These are phyloP conservation scores for Sebastolobus alascanus DNA, from an alignment of 2,797 vertebrate genomes.

Conservation along the genomic window DNA sequence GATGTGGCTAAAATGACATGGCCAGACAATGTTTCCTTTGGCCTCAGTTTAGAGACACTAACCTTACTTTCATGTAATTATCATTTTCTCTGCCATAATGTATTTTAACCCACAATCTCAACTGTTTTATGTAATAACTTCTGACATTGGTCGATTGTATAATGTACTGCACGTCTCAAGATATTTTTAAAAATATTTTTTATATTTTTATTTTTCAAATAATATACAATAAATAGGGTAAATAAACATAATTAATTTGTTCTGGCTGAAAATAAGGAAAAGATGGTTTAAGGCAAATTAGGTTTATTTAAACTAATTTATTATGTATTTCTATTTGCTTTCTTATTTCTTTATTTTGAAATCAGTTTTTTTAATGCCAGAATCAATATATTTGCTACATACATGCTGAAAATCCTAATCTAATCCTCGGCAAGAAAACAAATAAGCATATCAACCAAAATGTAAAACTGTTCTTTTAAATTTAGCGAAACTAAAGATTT, in stretches of 20 bases:
- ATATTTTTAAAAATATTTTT: neutral
- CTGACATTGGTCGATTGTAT: neutral
- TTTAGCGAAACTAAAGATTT: neutral
- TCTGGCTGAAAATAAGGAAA: neutral
- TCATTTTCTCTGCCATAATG: too few relatives aligned
- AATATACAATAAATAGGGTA: too few relatives aligned
- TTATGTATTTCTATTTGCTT: too few relatives aligned
- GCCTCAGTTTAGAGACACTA: neutral
- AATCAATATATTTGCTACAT: too few relatives aligned
- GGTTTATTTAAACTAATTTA: too few relatives aligned
- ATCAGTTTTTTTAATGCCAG: too few relatives aligned
- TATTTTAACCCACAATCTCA: neutral
- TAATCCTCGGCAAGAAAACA: neutral
- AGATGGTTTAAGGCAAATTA: neutral
- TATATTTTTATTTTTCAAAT: too few relatives aligned
- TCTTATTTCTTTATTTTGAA: too few relatives aligned
- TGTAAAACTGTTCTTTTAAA: neutral
- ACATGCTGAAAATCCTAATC: neutral
- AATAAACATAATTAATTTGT: too few relatives aligned
- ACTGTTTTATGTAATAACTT: neutral
- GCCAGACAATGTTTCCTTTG: fast-evolving
- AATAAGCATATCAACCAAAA: neutral
- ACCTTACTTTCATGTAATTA: neutral
- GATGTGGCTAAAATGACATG: neutral
- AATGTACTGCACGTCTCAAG: too few relatives aligned